Conservation (phyloP, 37 sponge, comb jelly and placozoan species). For the Spongia lamella region DNA sequence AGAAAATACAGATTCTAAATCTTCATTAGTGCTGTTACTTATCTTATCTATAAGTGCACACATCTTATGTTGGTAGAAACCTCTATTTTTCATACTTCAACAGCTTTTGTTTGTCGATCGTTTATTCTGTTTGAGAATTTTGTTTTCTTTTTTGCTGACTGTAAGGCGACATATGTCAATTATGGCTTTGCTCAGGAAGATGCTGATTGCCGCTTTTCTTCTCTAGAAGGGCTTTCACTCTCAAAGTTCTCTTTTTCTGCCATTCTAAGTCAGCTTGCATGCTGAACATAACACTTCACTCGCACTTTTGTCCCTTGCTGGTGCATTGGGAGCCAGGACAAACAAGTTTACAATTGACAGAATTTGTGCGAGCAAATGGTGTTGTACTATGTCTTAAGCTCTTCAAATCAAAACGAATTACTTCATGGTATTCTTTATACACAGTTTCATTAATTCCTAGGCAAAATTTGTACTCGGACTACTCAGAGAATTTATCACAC, state of each 20-base stretch:
- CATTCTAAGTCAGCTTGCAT: constrained; percentile 6
- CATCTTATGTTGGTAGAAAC: constrained; percentile 1
- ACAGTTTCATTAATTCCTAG: too few species aligned
- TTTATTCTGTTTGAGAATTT: background rate
- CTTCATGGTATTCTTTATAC: too few species aligned
- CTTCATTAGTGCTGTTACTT: background rate
- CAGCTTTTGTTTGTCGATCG: background rate
- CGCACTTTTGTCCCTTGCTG: too few species aligned
- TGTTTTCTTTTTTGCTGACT: background rate
- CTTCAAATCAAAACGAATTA: too few species aligned
- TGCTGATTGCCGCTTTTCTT: background rate
- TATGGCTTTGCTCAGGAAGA: background rate
- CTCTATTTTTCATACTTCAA: background rate
- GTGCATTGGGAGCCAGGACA: too few species aligned
- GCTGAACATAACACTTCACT: constrained; percentile 1
- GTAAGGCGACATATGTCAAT: constrained; percentile 9
- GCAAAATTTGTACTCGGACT: too few species aligned
- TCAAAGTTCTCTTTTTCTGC: background rate
- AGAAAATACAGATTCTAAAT: background rate
- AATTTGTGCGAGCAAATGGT: constrained; percentile 4
- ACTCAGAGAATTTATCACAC: too few species aligned
- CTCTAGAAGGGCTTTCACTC: background rate
- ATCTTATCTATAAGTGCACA: background rate
- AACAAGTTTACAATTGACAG: background rate
- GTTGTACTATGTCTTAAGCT: too few species aligned